phyloP scores from a whole-genome alignment of 2,888 invertebrate species.

The Arrhopalites spinosus region DNA sequence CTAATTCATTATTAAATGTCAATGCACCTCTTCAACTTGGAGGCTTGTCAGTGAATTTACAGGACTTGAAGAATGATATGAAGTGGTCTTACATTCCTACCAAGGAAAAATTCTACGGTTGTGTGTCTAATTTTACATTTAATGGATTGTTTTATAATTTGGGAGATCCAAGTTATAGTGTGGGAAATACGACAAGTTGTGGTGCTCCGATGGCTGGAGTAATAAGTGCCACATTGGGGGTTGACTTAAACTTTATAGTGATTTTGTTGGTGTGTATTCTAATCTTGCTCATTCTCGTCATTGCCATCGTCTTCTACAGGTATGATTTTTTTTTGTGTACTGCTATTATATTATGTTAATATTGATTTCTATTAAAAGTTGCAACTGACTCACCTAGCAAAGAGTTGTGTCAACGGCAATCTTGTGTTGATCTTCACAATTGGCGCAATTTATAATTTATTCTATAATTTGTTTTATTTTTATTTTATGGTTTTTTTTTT shows the following conservation, averaged over 20 bases:
- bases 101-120: conserved; percentile 78
- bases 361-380: no score
- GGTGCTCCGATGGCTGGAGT: conserved; percentile 36
- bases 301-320: conserved; percentile 88
- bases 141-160: conserved; percentile 86
- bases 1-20: conserved; percentile 76
- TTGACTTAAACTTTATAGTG: conserved; percentile 84
- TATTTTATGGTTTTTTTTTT: no score
- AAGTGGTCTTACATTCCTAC: conserved; percentile 64
- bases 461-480: no score
- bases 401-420: no score
- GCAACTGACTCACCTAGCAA: no score
- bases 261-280: conserved; percentile 87
- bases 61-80: conserved; percentile 41
- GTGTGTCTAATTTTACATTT: conserved; percentile 87
- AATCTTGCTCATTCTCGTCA: conserved; percentile 79
- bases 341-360: no score
- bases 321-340: no score
- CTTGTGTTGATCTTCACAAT: no score
- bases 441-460: no score
- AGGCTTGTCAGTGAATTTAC: conserved; percentile 57
- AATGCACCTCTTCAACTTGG: conserved; percentile 85
- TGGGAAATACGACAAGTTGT: conserved; percentile 75
- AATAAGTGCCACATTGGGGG: conserved; percentile 72
- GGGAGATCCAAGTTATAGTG: conserved; percentile 73